Conservation (phyloP, 2,888 invertebrate species). For the Trichopoda pennipes region DNA sequence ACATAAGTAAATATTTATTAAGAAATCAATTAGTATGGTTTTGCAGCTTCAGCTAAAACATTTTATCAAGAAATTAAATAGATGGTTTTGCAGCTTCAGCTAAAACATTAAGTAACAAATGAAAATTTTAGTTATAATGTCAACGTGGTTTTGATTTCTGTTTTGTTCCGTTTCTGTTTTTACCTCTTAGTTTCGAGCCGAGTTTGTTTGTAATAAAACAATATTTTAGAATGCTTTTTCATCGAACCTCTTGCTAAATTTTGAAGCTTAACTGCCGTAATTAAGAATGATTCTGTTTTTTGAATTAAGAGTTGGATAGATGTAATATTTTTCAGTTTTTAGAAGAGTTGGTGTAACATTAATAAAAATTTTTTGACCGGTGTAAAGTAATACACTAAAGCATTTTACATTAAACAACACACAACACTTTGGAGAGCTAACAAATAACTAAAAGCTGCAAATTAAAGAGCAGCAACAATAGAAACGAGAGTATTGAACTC, state of each 20-base stretch:
- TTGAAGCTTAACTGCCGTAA: constrained; percentile 26
- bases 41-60: too few relatives aligned
- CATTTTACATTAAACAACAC: constrained; percentile 58
- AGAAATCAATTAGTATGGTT: too few relatives aligned
- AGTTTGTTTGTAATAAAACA: constrained; percentile 39
- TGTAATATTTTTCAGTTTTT: constrained; percentile 33
- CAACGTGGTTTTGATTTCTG: constrained; percentile 61
- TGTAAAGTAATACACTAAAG: constrained; percentile 52
- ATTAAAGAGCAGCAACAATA: constrained; percentile 45
- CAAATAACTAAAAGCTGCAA: constrained; percentile 67
- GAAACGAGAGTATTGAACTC: constrained; percentile 24
- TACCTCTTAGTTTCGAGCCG: constrained; percentile 40
- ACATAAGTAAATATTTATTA: too few relatives aligned
- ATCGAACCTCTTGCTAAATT: constrained; percentile 9
- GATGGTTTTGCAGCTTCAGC: too few relatives aligned
- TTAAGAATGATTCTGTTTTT: constrained; percentile 33
- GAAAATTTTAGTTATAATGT: constrained; percentile 2
- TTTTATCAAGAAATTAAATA: too few relatives aligned
- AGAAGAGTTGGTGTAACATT: constrained; percentile 53
- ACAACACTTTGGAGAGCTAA: constrained; percentile 61
- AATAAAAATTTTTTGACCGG: constrained; percentile 70
- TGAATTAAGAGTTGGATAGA: constrained; percentile 26
- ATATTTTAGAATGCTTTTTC: constrained; percentile 30
- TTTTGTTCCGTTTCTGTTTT: constrained; percentile 29
- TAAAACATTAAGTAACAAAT: not conserved